Conservation (phyloP, 2,113 vertebrate genomes). For the Heterochromis multidens region DNA sequence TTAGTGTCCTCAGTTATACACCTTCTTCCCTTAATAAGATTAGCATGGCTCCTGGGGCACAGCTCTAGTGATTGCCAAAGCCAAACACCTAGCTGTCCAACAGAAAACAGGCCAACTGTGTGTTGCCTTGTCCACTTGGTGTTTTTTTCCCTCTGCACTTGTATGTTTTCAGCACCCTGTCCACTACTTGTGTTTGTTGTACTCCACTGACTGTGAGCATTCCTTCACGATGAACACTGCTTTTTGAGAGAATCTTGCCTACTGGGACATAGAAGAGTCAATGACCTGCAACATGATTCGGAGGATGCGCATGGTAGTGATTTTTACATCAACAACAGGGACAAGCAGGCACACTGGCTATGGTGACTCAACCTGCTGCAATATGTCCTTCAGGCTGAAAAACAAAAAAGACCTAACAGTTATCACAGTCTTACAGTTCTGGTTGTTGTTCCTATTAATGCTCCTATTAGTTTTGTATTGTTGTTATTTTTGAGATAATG, state of each 20-base stretch:
- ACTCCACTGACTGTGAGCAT: neutral
- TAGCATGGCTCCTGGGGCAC: neutral
- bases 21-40: neutral
- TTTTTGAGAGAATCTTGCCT: neutral
- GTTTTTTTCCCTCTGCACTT: neutral
- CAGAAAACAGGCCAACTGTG: neutral
- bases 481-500: neutral
- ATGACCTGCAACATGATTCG: constrained; percentile 3
- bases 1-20: neutral
- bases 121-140: neutral
- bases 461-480: neutral
- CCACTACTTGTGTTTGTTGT: neutral
- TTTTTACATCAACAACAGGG: neutral
- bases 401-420: neutral
- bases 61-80: neutral
- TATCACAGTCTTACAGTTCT: neutral
- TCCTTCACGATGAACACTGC: neutral
- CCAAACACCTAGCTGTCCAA: neutral
- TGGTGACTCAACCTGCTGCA: neutral
- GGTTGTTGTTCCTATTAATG: neutral
- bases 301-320: neutral
- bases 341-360: neutral
- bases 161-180: neutral
- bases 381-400: neutral
- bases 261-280: neutral